Conservation (phyloP, 2,113 vertebrate genomes). For the Triplophysa tibetana region DNA sequence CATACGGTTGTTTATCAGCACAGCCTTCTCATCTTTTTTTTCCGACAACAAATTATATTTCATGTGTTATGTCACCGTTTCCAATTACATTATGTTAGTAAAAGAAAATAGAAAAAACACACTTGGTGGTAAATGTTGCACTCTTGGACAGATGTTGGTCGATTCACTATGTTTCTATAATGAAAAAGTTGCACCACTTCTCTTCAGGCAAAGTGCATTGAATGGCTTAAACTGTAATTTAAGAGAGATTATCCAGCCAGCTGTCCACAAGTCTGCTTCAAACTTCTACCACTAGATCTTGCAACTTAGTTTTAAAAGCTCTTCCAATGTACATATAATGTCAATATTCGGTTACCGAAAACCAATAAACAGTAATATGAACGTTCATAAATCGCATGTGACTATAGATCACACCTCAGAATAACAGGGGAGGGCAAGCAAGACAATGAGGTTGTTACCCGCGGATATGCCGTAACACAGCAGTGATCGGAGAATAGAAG, state of each 20-base stretch:
- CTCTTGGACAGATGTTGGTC: conserved; percentile 43
- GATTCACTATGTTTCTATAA: not conserved
- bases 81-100: not conserved
- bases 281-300: conserved; percentile 17
- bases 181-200: conserved; percentile 31
- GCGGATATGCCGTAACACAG: conserved; percentile 27
- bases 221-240: conserved; percentile 44
- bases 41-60: no score
- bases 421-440: not conserved
- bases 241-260: conserved; percentile 51
- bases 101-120: conserved; percentile 12
- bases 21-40: no score
- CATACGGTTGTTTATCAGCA: no score
- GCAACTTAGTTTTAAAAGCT: conserved; percentile 12
- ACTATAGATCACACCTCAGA: not conserved
- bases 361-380: conserved; percentile 19
- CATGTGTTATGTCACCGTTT: no score
- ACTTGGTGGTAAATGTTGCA: conserved; percentile 4
- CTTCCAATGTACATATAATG: conserved; percentile 19
- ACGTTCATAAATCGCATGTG: not conserved
- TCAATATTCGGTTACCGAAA: conserved; percentile 11
- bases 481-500: not conserved
- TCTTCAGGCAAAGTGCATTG: conserved; percentile 5
- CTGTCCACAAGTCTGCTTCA: conserved; percentile 28
- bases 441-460: conserved; percentile 6